These are phyloP conservation scores for Astreopora myriophthalma DNA, from an alignment of 64 coral and sea anemone species.

Conservation along the genomic window DNA sequence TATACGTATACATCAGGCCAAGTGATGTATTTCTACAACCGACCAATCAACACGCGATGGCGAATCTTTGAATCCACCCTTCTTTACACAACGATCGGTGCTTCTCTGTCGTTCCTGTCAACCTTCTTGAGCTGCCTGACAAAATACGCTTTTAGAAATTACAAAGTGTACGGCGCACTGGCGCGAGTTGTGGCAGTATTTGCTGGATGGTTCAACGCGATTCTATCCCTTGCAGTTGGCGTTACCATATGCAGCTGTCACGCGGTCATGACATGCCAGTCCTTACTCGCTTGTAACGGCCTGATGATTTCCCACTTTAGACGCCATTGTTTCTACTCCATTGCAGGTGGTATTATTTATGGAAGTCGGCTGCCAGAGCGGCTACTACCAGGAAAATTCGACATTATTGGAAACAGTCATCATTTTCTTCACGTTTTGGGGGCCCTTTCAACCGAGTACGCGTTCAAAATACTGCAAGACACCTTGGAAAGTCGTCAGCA, in stretches of 20 bases:
- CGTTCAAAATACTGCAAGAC: slow-evolving; percentile 27
- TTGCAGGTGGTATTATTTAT: slow-evolving; percentile 1
- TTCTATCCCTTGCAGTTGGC: slow-evolving; percentile 9
- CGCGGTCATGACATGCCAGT: slow-evolving; percentile 24
- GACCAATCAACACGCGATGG: slow-evolving; percentile 52
- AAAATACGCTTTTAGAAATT: neutral
- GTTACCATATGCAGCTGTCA: slow-evolving; percentile 28
- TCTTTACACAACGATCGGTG: slow-evolving; percentile 31
- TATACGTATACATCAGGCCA: slow-evolving; percentile 76
- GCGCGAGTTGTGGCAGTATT: neutral
- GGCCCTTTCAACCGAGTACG: slow-evolving; percentile 27
- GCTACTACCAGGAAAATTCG: slow-evolving; percentile 42
- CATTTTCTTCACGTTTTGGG: slow-evolving; percentile 46
- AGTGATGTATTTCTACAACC: slow-evolving; percentile 73
- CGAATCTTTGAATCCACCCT: slow-evolving; percentile 44
- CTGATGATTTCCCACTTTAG: slow-evolving; percentile 8
- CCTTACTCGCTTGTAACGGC: slow-evolving; percentile 4
- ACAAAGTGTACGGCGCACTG: neutral
- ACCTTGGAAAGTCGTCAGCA: neutral
- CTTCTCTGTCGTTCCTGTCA: slow-evolving; percentile 45
- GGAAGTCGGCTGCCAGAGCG: slow-evolving; percentile 20
- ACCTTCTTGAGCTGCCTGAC: slow-evolving; percentile 34
- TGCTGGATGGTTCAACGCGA: slow-evolving; percentile 6
- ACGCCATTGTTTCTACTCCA: slow-evolving; percentile 30
- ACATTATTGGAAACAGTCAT: slow-evolving; percentile 55